Evolutionary conservation across 1,140 invertebrate genomes (phyloP).

Genomic region (Eupristina koningsbergeri): DNA sequence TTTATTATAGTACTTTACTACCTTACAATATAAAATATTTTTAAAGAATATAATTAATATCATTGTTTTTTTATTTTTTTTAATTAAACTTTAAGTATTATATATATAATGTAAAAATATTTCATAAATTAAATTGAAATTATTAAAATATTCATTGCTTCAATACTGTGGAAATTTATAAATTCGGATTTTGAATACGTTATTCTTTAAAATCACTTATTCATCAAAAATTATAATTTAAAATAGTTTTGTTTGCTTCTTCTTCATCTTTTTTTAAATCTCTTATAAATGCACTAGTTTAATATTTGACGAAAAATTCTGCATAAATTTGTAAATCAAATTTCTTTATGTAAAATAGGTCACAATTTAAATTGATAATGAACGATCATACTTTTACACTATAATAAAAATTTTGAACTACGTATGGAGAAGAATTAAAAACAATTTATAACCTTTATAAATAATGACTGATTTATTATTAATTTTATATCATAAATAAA

Average conservation of each 20-base stretch:
- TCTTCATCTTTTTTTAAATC: background rate
- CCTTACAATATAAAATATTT: too few species aligned
- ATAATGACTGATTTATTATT: background rate
- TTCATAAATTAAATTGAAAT: too few species aligned
- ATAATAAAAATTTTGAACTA: background rate
- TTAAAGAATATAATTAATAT: too few species aligned
- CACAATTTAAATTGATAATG: background rate
- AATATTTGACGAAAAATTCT: conserved; percentile 3
- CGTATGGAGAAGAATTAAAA: background rate
- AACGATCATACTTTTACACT: background rate
- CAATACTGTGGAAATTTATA: too few species aligned
- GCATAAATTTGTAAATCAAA: background rate
- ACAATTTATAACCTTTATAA: background rate
- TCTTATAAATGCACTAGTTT: background rate
- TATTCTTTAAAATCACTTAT: background rate
- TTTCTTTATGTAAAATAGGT: conserved; percentile 7
- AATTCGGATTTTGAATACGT: background rate
- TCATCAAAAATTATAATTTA: background rate
- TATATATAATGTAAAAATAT: too few species aligned
- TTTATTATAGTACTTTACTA: too few species aligned
- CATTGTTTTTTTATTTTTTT: too few species aligned
- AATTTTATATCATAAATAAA: background rate
- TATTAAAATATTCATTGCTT: too few species aligned
- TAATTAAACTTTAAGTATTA: too few species aligned
- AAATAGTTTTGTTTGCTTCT: background rate